Evolutionary conservation across 30 jellyfish, hydroid and myxozoan genomes (phyloP), one percentile per base, ranked within the genome.

Genomic region (Aurelia coerulea): DNA sequence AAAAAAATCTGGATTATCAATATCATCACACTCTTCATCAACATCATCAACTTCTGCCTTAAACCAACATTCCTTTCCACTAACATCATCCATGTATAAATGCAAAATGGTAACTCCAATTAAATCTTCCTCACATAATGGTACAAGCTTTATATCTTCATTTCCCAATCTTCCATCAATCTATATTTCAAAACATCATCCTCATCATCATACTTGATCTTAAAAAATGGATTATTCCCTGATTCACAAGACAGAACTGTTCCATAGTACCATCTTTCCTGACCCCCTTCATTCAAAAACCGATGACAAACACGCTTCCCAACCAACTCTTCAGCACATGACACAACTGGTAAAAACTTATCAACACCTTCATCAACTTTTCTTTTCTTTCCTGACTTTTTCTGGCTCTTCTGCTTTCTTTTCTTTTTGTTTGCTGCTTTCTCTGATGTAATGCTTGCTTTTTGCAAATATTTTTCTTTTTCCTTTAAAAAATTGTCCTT

Each of bases 1-100:
- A 79, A 79, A 79, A 46, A 79, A 79, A 63, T 79, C 90, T 11
- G 84, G 90, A 64, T 64, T 79, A 1, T 79, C 90, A 10, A 65
- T 23, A 65, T 79, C 66, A 1, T 79, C 84, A 79, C 90, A 62
- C 8, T 79, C 90, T 12, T 79, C 84, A 79, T 79, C 89, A 12
- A 79, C 75, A 79, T 63, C 90, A n/a, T 31, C 84, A 13, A 77
- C 88, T 2, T 2, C 80, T 1, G 81, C 85, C 80, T 77, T 41
- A 54, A 1, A 77, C 88, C 88, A 77, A n/a, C n/a, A 18, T 4
- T 77, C 88, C 18, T 16, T 31, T 19, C 59, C 68, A 16, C 12
- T 60, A 3, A 2, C 84, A 32, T 10, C 84, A 49, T 34, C 84
- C 9, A n/a, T 7, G 14, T 73, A 73, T 10, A 73, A 49, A 31